Base-by-base conservation (phyloP, 2,888 invertebrate genomes). In the Agrotis ipsilon region DNA sequence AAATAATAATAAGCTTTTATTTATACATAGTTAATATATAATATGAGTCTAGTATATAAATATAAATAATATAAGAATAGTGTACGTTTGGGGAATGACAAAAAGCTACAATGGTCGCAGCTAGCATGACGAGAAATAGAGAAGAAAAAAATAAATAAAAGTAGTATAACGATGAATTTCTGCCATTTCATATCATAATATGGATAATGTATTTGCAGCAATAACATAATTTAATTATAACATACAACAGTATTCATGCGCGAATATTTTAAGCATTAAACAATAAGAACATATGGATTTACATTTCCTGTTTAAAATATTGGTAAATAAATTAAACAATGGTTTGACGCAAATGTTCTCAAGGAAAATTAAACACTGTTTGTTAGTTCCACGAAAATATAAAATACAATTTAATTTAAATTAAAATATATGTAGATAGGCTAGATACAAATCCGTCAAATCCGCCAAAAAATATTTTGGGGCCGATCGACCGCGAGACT, bases 271-370 rank as follows among this genome's bases (percentile, higher is more conserved):
- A 54, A n/a, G 54, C n/a, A 11, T 9, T 16, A 39, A 1, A 46
- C 16, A 55, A 46, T 32, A 19, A n/a, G 14, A 32, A 46, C 68
- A n/a, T 21, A 32, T 65, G 16, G 3, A n/a, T 2, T 32, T 45
- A 0, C 16, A 14, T 46, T 46, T 54, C 7, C 45, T 46, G n/a
- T 54, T 24, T n/a, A 32, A 32, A 46, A 21, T 46, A 13, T n/a
- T 32, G 6, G 54, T 24, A 61, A 66, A 51, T 55, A 66, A 48
- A 55, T 24, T 9, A 55, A 21, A 54, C 46, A 66, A 65, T 66
- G 32, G 32, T 16, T 68, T 66, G 54, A 66, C 32, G 32, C 13
- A 46, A 54, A 54, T 54, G n/a, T 54, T 32, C 54, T 68, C 68
- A 54, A 46, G 66, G 66, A n/a, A 7, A 11, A 21, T 16, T n/a